Evolutionary conservation across 2,113 vertebrate genomes (phyloP).

Genomic region (Hiodon alosoides): DNA sequence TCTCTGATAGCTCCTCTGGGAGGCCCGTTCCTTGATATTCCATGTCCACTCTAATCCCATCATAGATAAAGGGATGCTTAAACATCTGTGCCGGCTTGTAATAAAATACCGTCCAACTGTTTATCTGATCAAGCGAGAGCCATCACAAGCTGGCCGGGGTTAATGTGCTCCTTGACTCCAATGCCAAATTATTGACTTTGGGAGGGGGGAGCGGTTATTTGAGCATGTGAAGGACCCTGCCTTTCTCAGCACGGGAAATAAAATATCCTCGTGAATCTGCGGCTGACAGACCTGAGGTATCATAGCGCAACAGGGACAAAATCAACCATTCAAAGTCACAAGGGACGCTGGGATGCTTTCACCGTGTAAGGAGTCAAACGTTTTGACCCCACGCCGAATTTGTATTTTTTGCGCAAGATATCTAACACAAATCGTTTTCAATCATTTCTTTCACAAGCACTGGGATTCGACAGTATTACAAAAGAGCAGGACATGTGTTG

Average conservation of each 20-base stretch:
- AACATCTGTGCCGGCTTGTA: constrained; percentile 57
- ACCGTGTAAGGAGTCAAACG: not conserved
- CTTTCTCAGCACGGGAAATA: not conserved
- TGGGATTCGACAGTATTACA: not conserved
- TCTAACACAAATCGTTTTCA: too few species aligned
- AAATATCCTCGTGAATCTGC: not conserved
- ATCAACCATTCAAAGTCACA: too few species aligned
- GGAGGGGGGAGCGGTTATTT: constrained; percentile 31
- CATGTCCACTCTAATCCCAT: constrained; percentile 55
- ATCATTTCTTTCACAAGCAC: too few species aligned
- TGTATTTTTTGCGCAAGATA: too few species aligned
- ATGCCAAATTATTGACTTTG: constrained; percentile 57
- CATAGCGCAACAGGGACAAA: too few species aligned
- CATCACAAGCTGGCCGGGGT: constrained; percentile 61
- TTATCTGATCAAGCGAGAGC: constrained; percentile 71
- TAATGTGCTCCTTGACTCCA: constrained; percentile 64
- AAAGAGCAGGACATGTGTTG: not conserved
- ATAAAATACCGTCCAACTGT: constrained; percentile 68
- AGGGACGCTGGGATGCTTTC: too few species aligned
- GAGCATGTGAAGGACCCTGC: not conserved
- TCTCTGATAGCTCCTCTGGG: constrained; percentile 53
- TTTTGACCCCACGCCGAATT: too few species aligned
- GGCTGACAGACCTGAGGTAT: not conserved
- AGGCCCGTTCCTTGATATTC: constrained; percentile 59
- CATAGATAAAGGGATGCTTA: constrained; percentile 53